Conservation (phyloP, 37 sponge, comb jelly and placozoan species). For the Aplysina aerophoba region DNA sequence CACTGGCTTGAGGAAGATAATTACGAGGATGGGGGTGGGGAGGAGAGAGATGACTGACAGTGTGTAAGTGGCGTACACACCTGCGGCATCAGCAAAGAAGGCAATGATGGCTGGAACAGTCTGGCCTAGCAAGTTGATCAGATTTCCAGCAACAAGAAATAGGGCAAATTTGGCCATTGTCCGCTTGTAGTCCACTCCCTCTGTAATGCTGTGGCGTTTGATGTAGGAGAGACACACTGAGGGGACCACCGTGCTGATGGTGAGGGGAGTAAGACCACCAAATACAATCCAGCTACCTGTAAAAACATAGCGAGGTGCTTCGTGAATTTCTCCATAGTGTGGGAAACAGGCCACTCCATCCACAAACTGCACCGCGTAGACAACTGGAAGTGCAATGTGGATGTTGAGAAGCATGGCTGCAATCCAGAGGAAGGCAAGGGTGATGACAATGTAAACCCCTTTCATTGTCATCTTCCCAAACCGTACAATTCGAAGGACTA, state of each 20-base stretch:
- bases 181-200: background rate
- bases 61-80: background rate
- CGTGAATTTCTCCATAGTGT: background rate
- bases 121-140: slow-evolving; percentile 7
- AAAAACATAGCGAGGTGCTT: background rate
- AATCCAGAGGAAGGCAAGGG: background rate
- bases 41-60: background rate
- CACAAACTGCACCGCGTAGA: background rate
- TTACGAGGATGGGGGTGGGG: background rate
- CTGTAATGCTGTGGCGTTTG: background rate
- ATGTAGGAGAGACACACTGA: background rate
- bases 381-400: background rate
- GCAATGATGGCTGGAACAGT: background rate
- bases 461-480: background rate
- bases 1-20: slow-evolving; percentile 12
- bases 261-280: background rate
- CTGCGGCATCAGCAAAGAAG: background rate
- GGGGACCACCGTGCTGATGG: background rate
- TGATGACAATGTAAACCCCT: background rate
- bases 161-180: slow-evolving; percentile 9
- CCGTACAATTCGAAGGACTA: background rate
- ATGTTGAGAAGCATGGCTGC: background rate
- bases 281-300: background rate
- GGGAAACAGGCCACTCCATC: slow-evolving; percentile 2
- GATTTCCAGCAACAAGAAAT: background rate